Conservation (phyloP, 1,140 invertebrate genomes). For the Camponotus pennsylvanicus region DNA sequence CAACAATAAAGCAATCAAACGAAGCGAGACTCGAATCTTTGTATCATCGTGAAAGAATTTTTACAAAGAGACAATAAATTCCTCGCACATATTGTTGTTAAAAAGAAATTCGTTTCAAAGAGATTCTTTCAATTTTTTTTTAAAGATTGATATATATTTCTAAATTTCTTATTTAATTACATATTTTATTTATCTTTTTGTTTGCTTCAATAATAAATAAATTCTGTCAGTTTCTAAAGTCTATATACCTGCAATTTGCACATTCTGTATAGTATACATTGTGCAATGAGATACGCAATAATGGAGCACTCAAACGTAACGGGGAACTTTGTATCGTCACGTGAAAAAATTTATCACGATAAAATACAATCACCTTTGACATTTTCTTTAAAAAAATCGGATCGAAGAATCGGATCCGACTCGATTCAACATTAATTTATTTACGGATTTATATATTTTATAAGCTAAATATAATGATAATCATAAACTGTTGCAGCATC, state of each 20-base stretch:
- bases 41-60: neutral
- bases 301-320: neutral
- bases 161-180: neutral
- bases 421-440: slow-evolving; percentile 40
- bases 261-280: neutral
- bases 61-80: neutral
- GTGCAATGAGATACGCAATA: neutral
- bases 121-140: neutral
- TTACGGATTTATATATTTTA: neutral
- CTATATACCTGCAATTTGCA: too few relatives aligned
- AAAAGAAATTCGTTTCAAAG: too few relatives aligned
- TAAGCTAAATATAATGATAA: too few relatives aligned
- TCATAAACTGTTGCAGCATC: too few relatives aligned
- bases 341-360: slow-evolving; percentile 14
- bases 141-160: neutral
- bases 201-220: neutral
- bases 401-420: slow-evolving; percentile 3
- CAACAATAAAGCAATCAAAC: neutral
- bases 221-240: neutral
- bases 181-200: too few relatives aligned
- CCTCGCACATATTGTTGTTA: neutral
- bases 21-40: neutral
- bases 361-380: neutral
- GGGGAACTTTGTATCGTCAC: neutral
- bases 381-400: slow-evolving; percentile 35